Conservation (phyloP, 2,113 vertebrate genomes). For the Elephantulus edwardii region DNA sequence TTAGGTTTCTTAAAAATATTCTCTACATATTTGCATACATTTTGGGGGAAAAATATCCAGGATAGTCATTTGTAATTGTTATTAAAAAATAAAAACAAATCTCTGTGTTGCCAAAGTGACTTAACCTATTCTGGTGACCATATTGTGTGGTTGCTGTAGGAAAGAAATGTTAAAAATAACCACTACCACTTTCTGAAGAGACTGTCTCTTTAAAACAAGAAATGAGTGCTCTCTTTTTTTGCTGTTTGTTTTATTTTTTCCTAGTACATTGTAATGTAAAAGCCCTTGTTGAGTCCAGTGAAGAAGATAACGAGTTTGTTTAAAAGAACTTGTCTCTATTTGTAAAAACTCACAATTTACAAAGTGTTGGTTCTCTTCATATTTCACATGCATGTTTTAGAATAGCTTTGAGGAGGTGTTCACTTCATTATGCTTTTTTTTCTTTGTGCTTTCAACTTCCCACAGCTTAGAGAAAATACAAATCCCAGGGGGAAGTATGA, state of each 20-base stretch:
- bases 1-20: constrained; percentile 21
- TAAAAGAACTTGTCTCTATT: constrained; percentile 38
- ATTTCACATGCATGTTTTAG: constrained; percentile 36
- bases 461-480: constrained; percentile 31
- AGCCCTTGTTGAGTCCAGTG: not conserved
- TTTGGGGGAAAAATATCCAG: constrained; percentile 18
- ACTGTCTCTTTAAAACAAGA: not conserved
- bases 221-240: not conserved
- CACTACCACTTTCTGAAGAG: constrained; percentile 9
- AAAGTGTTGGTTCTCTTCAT: constrained; percentile 33
- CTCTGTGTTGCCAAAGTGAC: constrained; percentile 36
- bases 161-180: constrained; percentile 42
- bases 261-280: constrained; percentile 29
- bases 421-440: constrained; percentile 42
- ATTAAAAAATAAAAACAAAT: constrained; percentile 46
- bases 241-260: not conserved
- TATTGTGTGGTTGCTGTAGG: constrained; percentile 41
- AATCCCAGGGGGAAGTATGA: constrained; percentile 43
- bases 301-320: not conserved
- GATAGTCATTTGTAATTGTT: not conserved
- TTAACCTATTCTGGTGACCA: constrained; percentile 35
- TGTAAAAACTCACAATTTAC: constrained; percentile 2
- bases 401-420: constrained; percentile 36
- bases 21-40: constrained; percentile 39
- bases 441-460: constrained; percentile 24